Conservation (phyloP, 2,113 vertebrate genomes). For the Copsychus sechellarum region DNA sequence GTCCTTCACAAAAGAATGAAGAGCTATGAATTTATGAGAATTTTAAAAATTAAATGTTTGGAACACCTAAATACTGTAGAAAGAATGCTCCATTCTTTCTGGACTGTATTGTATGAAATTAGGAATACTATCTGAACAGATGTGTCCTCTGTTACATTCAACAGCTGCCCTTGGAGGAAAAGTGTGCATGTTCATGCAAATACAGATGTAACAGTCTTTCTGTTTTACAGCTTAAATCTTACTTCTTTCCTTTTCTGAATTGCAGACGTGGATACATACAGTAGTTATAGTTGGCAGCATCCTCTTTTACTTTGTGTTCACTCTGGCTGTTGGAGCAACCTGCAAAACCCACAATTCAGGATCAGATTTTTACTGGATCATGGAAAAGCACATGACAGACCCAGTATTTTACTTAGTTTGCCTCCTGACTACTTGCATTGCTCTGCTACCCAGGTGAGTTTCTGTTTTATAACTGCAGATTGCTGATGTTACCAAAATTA, state of each 20-base stretch:
- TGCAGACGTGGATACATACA: constrained; percentile 88
- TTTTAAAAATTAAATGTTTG: not conserved
- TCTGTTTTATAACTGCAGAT: not conserved
- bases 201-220: not conserved
- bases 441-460: constrained; percentile 87
- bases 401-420: constrained; percentile 86
- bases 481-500: not conserved
- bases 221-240: not conserved
- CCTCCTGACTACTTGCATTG: constrained; percentile 77
- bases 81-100: not conserved
- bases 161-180: not conserved
- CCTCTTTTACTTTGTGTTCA: constrained; percentile 80
- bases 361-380: constrained; percentile 84
- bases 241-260: not conserved
- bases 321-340: constrained; percentile 76
- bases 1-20: not conserved
- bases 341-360: constrained; percentile 82
- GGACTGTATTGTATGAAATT: not conserved
- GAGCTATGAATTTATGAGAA: not conserved
- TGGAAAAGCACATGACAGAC: constrained; percentile 79
- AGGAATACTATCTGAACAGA: not conserved
- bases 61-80: not conserved
- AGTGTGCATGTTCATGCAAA: not conserved
- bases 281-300: constrained; percentile 76
- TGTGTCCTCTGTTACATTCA: not conserved